A percentile compares a stretch with the other conserved stretches of the same genome.
Conservation (phyloP, 1,140 invertebrate species). For the Drosophila nasuta region DNA sequence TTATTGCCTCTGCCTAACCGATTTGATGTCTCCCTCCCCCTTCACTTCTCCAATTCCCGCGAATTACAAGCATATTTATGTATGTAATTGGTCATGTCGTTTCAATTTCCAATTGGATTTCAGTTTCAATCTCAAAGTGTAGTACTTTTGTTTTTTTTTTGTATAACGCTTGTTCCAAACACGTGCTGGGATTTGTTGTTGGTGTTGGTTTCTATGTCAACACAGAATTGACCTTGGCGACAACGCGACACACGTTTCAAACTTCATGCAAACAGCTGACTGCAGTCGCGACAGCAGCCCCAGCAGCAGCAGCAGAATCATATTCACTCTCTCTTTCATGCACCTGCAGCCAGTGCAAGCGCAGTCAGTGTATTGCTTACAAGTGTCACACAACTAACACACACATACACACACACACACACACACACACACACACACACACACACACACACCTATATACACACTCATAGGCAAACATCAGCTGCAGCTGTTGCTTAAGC, state of each 20-base stretch:
- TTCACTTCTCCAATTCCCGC: background rate
- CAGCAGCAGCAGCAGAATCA: conserved; percentile 24
- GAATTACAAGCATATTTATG: background rate
- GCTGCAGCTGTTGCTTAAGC: conserved; percentile 51
- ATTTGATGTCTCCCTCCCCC: background rate
- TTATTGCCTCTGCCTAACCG: conserved; percentile 21
- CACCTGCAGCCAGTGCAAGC: conserved; percentile 29
- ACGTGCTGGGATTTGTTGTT: conserved; percentile 29
- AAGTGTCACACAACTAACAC: no score
- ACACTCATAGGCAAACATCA: conserved; percentile 11
- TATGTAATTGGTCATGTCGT: conserved; percentile 19
- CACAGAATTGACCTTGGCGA: conserved; percentile 74
- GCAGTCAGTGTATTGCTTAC: conserved; percentile 33
- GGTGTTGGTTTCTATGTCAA: conserved; percentile 77
- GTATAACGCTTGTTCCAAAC: conserved; percentile 40
- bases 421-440: conserved; percentile 13
- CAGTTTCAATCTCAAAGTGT: conserved; percentile 61
- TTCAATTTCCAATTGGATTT: conserved; percentile 64
- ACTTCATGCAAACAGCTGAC: conserved; percentile 62
- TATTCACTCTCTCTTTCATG: conserved; percentile 19
- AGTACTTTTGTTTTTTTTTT: conserved; percentile 6
- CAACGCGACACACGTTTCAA: conserved; percentile 32
- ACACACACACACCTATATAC: background rate
- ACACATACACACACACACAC: no score
- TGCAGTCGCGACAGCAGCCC: conserved; percentile 32